These are phyloP conservation scores for Xiphophorus maculatus DNA, from an alignment of 2,113 vertebrate genomes.

Conservation along the genomic window DNA sequence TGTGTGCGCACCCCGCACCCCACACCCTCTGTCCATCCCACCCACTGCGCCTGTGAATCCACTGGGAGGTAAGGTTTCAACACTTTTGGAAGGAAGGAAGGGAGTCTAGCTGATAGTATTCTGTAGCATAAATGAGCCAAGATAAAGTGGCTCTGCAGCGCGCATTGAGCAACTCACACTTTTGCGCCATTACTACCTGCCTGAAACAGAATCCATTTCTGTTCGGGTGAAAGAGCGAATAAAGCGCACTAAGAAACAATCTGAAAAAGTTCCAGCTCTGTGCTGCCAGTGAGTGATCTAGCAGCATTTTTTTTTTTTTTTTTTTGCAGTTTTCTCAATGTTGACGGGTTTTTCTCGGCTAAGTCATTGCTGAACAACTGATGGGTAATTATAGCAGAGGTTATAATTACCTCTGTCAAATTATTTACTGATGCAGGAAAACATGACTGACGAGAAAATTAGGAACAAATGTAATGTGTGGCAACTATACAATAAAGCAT, in stretches of 20 bases:
- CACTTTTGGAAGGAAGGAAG: not conserved
- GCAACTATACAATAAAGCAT: too few relatives aligned
- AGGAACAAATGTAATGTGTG: too few relatives aligned
- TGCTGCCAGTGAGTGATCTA: not conserved
- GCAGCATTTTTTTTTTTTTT: too few relatives aligned
- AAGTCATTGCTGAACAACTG: not conserved
- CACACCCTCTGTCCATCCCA: not conserved
- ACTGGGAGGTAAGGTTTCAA: slow-evolving; percentile 3
- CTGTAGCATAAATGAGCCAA: not conserved
- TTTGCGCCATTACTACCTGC: not conserved
- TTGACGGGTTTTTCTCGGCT: too few relatives aligned
- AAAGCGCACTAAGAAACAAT: not conserved
- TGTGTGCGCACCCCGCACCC: slow-evolving; percentile 14
- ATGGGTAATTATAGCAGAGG: not conserved
- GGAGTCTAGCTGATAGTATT: not conserved
- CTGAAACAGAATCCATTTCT: not conserved
- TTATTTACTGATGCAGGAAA: too few relatives aligned
- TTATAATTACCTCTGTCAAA: not conserved
- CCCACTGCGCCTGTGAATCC: not conserved
- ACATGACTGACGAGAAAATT: too few relatives aligned
- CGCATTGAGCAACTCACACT: not conserved
- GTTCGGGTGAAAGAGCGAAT: not conserved
- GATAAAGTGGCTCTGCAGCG: not conserved
- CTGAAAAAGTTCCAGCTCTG: not conserved
- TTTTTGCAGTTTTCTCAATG: not conserved